Evolutionary conservation across 2,113 vertebrate species (phyloP).

Genomic region (Pelodiscus sinensis): DNA sequence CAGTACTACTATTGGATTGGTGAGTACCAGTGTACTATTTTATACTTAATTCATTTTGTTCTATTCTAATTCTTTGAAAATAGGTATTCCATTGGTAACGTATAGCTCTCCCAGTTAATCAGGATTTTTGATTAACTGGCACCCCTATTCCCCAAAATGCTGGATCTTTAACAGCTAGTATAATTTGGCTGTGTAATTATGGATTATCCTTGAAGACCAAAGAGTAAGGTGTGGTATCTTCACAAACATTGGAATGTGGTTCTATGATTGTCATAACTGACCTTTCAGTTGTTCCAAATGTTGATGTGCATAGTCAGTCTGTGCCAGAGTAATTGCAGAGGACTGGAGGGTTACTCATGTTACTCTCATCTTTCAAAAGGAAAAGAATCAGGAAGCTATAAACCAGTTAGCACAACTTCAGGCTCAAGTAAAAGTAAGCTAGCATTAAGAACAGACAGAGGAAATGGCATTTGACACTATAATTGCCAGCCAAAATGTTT

Average conservation of each 20-base stretch:
- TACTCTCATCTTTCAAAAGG: not conserved
- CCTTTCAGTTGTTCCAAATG: not conserved
- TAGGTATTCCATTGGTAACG: no score
- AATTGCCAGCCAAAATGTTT: not conserved
- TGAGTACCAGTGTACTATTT: no score
- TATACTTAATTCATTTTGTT: no score
- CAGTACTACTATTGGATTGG: no score
- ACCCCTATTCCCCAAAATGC: no score
- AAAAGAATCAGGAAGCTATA: not conserved
- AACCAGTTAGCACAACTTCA: not conserved
- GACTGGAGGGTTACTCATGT: not conserved
- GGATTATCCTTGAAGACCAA: not conserved
- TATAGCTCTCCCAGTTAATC: no score
- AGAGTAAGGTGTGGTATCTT: not conserved
- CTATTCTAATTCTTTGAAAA: no score
- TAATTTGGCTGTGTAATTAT: not conserved
- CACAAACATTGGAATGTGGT: not conserved
- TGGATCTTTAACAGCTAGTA: not conserved
- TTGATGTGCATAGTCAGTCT: accelerated
- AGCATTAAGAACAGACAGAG: not conserved
- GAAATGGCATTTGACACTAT: not conserved
- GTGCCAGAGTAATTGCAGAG: not conserved
- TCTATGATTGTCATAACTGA: accelerated
- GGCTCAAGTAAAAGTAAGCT: not conserved
- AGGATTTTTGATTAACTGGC: no score